These are phyloP conservation scores for Eleutherodactylus coqui DNA, from an alignment of 2,797 vertebrate species.

Conservation along the genomic window DNA sequence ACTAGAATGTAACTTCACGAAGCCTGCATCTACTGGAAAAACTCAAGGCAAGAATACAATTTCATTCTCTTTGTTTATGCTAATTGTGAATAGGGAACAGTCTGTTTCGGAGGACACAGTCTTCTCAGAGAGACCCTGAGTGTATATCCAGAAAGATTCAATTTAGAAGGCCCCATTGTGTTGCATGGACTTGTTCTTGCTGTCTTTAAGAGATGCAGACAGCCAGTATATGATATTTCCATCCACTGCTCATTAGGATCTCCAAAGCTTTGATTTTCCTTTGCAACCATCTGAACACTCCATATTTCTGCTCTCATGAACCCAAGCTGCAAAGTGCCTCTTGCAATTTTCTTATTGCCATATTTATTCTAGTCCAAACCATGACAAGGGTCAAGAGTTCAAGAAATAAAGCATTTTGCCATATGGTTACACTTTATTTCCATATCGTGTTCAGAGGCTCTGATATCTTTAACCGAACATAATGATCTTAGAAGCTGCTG, in stretches of 20 bases:
- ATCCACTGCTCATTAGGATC: slow-evolving; percentile 36
- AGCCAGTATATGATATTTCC: slow-evolving; percentile 9
- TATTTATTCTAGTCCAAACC: slow-evolving; percentile 66
- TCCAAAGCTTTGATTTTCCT: slow-evolving; percentile 50
- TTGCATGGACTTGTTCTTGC: background rate
- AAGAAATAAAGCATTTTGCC: slow-evolving; percentile 76
- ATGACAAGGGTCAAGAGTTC: slow-evolving; percentile 75
- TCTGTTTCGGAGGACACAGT: background rate
- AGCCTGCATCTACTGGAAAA: too few relatives aligned
- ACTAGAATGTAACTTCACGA: too few relatives aligned
- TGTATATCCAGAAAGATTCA: background rate
- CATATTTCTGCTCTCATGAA: slow-evolving; percentile 70
- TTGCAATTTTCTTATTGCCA: slow-evolving; percentile 67
- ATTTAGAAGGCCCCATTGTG: background rate
- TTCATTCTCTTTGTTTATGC: too few relatives aligned
- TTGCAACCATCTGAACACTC: slow-evolving; percentile 69
- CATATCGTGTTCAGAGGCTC: slow-evolving; percentile 76
- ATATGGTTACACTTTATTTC: slow-evolving; percentile 82
- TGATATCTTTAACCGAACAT: slow-evolving; percentile 83
- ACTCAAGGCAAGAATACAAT: too few relatives aligned
- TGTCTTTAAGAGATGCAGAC: slow-evolving; percentile 2
- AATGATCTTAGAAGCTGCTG: slow-evolving; percentile 82
- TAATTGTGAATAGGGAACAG: too few relatives aligned
- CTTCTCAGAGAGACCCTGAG: background rate
- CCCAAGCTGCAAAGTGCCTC: slow-evolving; percentile 67